phyloP scores from a whole-genome alignment of 2,888 invertebrate species.

The Athalia circularis region DNA sequence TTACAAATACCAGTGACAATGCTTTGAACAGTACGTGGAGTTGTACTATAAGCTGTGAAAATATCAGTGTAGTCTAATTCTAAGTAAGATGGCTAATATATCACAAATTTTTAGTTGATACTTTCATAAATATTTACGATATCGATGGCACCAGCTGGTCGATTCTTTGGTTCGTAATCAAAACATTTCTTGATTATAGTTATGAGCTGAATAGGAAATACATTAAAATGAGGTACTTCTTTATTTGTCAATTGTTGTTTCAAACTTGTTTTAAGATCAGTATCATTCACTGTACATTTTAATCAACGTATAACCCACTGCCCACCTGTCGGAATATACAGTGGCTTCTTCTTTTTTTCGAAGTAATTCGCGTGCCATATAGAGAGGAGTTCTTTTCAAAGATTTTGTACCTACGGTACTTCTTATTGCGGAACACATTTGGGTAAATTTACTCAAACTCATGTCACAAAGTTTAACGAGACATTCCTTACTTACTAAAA shows the following conservation, averaged over 20 bases:
- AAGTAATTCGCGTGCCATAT: slow-evolving; percentile 48
- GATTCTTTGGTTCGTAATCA: not conserved
- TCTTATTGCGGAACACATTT: slow-evolving; percentile 1
- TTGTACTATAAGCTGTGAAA: not conserved
- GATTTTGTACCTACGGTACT: slow-evolving; percentile 7
- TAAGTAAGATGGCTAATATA: not conserved
- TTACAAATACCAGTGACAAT: too few relatives aligned
- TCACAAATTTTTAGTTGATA: not conserved
- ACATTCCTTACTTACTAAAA: slow-evolving; percentile 36
- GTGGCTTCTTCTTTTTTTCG: slow-evolving; percentile 34
- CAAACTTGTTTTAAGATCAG: not conserved
- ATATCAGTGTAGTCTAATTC: not conserved
- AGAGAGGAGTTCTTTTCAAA: slow-evolving; percentile 43
- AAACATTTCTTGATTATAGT: not conserved
- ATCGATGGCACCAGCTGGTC: not conserved
- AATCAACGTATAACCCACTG: slow-evolving; percentile 41
- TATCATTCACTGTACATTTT: slow-evolving; percentile 43
- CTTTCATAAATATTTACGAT: not conserved
- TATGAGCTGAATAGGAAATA: not conserved
- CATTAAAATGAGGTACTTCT: not conserved
- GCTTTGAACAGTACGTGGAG: too few relatives aligned
- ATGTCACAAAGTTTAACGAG: slow-evolving; percentile 43
- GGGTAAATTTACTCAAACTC: slow-evolving; percentile 36
- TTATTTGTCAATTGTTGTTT: not conserved
- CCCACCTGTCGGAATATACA: slow-evolving; percentile 48